Evolutionary conservation across 2,888 invertebrate species (phyloP), one percentile per base, ranked within the genome.

Genomic region (Syritta pipiens): DNA sequence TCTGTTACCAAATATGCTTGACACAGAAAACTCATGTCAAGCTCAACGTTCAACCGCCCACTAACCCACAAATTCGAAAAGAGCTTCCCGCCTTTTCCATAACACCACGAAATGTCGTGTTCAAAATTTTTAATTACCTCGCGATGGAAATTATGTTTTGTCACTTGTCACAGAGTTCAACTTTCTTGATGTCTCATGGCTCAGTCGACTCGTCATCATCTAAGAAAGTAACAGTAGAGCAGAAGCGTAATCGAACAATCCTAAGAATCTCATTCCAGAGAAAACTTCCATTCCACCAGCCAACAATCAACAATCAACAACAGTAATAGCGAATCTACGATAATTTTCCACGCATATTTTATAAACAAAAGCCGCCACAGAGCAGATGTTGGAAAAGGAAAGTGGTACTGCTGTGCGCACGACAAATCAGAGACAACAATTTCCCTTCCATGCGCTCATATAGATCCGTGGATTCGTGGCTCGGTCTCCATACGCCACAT

Each of bases 391-490:
- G 71, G 48, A 81, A 77, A 74, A 74, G 71, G 68, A 71, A 67
- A 71, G 74, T 76, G 76, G 65, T 63, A 44, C 63, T 75, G 67
- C 10, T n/a, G 49, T 55, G 59, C 68, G 53, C 68, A 53, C 72
- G 60, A 74, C 62, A 76, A 53, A 59, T 42, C 37, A 74, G 48
- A 59, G 65, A 71, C 72, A 65, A 67, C 77, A 77, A 77, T 77
- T 77, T 77, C 77, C 77, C 77, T 77, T 77, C 71, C 59, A 69
- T 69, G 55, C 74, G 62, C 57, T 32, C 63, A 53, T 60, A 59
- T 67, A 65, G 46, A 28, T 46, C 28, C 30, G 7, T 22, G 4
- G 22, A n/a, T 30, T 17, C 42, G 17, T 40, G 20, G 30, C 28
- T 40, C 14, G 30, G 37, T 35, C 53, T 40, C 19, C 57, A 63